phyloP scores from a whole-genome alignment of 2,797 vertebrate species.

The Ptychadena robeensis region DNA sequence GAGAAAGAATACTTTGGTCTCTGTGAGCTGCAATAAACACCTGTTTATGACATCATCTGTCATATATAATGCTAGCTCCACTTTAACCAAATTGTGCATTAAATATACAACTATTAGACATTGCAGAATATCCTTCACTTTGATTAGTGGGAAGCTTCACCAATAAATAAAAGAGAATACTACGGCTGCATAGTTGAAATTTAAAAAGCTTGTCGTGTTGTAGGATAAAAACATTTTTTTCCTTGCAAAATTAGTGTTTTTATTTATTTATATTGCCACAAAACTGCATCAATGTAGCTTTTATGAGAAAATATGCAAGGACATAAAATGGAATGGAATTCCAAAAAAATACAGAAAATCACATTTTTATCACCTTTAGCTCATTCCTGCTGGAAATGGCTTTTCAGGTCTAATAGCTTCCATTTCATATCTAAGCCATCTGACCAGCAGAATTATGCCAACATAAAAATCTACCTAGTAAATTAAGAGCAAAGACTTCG shows the following conservation, averaged over 20 bases:
- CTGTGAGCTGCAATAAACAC: background rate
- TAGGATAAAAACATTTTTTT: conserved; percentile 32
- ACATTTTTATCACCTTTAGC: conserved; percentile 52
- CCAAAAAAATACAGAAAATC: conserved; percentile 50
- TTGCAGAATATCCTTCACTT: too few relatives aligned
- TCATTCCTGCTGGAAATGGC: conserved; percentile 55
- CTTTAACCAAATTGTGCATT: background rate
- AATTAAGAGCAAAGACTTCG: conserved; percentile 41
- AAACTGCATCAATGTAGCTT: conserved; percentile 47
- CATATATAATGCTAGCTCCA: background rate
- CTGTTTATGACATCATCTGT: background rate
- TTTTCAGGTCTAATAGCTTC: conserved; percentile 52
- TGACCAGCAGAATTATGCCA: conserved; percentile 54
- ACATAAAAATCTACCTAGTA: conserved; percentile 49
- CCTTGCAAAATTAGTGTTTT: conserved; percentile 39
- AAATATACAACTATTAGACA: background rate
- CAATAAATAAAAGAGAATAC: background rate
- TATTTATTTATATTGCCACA: conserved; percentile 49
- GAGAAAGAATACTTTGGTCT: background rate
- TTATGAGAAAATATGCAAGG: conserved; percentile 48
- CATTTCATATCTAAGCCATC: conserved; percentile 37
- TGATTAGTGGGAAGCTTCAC: background rate
- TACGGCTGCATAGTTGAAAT: background rate
- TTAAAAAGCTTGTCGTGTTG: background rate
- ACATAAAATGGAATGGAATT: conserved; percentile 53